Percentiles rank a stretch among this genome's conserved stretches.
These are phyloP conservation scores for Neria commutata DNA, from an alignment of 2,888 invertebrate genomes.

Conservation along the genomic window DNA sequence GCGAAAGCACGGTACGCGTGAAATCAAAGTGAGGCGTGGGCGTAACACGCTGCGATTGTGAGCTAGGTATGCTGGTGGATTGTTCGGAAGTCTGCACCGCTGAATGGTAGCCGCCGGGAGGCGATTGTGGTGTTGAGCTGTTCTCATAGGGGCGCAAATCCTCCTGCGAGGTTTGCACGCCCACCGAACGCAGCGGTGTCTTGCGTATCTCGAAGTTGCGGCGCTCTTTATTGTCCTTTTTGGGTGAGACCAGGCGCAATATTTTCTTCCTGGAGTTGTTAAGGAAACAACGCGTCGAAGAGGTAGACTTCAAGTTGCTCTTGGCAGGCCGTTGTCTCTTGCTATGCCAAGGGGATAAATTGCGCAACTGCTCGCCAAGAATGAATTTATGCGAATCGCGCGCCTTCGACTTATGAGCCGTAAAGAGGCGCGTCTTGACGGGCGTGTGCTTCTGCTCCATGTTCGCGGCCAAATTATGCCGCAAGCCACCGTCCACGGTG, in stretches of 20 bases:
- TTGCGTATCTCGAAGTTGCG: slow-evolving; percentile 3
- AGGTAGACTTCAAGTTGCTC: slow-evolving; percentile 33
- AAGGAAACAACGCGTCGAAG: slow-evolving; percentile 46
- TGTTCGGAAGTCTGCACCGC: slow-evolving; percentile 44
- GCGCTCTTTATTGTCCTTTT: slow-evolving; percentile 39
- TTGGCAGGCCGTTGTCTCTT: slow-evolving; percentile 30
- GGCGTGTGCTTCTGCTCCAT: slow-evolving; percentile 57
- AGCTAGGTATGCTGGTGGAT: slow-evolving; percentile 32
- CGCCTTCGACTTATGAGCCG: neutral
- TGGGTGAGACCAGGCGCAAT: slow-evolving; percentile 52
- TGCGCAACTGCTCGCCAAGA: slow-evolving; percentile 50
- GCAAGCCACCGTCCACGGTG: slow-evolving; percentile 52
- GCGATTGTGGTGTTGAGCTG: slow-evolving; percentile 43
- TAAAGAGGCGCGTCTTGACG: slow-evolving; percentile 38
- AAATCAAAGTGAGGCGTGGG: slow-evolving; percentile 51
- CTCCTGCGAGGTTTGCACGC: slow-evolving; percentile 49
- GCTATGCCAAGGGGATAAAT: slow-evolving; percentile 52
- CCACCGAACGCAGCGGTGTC: slow-evolving; percentile 44
- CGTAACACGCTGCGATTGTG: slow-evolving; percentile 20
- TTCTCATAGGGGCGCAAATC: slow-evolving; percentile 35
- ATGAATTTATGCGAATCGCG: slow-evolving; percentile 44
- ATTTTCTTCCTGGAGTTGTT: slow-evolving; percentile 54
- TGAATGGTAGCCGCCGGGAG: slow-evolving; percentile 58
- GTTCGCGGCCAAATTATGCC: slow-evolving; percentile 54
- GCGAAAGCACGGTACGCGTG: slow-evolving; percentile 52